Evolutionary conservation across 1,140 invertebrate species (phyloP).

Genomic region (Sogatella furcifera): DNA sequence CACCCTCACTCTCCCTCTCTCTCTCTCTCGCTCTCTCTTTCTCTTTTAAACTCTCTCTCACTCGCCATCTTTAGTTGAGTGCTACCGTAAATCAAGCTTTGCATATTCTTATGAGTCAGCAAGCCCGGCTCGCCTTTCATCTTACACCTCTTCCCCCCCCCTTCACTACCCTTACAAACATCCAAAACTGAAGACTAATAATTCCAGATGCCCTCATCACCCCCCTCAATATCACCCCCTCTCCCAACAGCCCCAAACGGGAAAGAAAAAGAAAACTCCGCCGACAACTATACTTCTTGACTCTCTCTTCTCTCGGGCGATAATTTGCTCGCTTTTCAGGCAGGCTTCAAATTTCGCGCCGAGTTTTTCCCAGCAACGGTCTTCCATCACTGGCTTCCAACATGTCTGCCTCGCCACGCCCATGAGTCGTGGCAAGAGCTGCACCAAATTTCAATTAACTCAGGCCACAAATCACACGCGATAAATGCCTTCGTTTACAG

Average conservation of each 20-base stretch:
- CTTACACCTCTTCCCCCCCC: neutral
- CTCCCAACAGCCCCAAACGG: neutral
- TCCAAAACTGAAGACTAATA: neutral
- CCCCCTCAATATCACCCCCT: neutral
- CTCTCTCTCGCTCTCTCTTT: too few species aligned
- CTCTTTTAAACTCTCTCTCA: too few species aligned
- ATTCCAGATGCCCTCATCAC: neutral
- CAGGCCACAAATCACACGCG: conserved; percentile 1
- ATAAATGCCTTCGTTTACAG: too few species aligned
- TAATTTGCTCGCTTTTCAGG: too few species aligned
- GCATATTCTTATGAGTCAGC: conserved; percentile 6
- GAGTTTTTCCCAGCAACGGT: too few species aligned
- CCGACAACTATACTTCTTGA: neutral
- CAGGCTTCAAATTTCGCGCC: too few species aligned
- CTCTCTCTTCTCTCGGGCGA: neutral
- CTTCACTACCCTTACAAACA: neutral
- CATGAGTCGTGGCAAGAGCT: too few species aligned
- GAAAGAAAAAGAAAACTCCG: too few species aligned
- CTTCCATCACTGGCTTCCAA: neutral
- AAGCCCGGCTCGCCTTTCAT: conserved; percentile 5
- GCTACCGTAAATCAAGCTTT: conserved; percentile 7
- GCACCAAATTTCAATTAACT: conserved; percentile 6
- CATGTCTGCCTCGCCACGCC: too few species aligned
- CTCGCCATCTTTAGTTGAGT: neutral
- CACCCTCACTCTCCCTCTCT: too few species aligned